A percentile compares a stretch with the other conserved stretches of the same genome.
Conservation (phyloP, 2,113 vertebrate species). For the Odontesthes bonariensis region DNA sequence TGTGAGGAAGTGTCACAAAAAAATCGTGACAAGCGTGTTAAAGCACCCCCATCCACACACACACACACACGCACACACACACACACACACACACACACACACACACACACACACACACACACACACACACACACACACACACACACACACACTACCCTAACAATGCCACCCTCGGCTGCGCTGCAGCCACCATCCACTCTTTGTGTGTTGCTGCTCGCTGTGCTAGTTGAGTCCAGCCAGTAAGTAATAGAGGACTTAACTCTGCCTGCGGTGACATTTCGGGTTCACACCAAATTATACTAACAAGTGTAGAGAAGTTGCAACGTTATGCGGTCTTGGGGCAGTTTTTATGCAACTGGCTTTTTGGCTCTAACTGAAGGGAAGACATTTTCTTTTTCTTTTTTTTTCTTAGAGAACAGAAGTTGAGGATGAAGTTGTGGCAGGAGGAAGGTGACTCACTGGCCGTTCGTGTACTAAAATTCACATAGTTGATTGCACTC, state of each 20-base stretch:
- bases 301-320: slow-evolving; percentile 1
- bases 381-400: neutral
- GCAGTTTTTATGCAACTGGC: neutral
- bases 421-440: neutral
- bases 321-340: slow-evolving; percentile 16
- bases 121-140: slow-evolving; percentile 13
- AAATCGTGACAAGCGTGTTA: slow-evolving; percentile 73
- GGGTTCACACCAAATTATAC: slow-evolving; percentile 4
- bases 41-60: slow-evolving; percentile 11
- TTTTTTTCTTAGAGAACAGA: neutral
- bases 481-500: no score
- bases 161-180: slow-evolving; percentile 31
- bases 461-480: no score
- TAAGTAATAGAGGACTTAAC: slow-evolving; percentile 33
- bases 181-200: slow-evolving; percentile 9
- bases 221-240: slow-evolving; percentile 26
- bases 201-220: slow-evolving; percentile 16
- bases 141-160: slow-evolving; percentile 29
- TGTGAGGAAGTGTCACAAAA: slow-evolving; percentile 58
- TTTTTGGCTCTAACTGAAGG: neutral
- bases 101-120: neutral
- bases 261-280: slow-evolving; percentile 27
- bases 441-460: no score
- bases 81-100: slow-evolving; percentile 6
- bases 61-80: neutral